Evolutionary conservation across 2,888 invertebrate species (phyloP).

Genomic region (Drosophila ezoana): DNA sequence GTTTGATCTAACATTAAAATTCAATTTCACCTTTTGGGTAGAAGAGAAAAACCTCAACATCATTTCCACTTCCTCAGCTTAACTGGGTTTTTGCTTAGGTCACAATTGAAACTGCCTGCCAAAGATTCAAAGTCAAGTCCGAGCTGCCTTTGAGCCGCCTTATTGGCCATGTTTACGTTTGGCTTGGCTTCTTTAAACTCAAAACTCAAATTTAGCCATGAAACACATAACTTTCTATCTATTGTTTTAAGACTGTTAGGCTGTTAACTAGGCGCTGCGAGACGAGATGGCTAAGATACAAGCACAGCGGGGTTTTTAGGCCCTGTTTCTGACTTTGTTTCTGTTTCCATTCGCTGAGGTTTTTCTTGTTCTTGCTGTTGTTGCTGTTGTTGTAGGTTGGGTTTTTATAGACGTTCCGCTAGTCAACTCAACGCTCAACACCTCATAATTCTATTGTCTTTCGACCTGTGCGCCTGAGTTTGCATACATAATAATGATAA

Average conservation of each 20-base stretch:
- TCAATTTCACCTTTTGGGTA: conserved; percentile 51
- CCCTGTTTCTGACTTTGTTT: conserved; percentile 38
- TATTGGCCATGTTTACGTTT: conserved; percentile 50
- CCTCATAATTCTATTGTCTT: conserved; percentile 81
- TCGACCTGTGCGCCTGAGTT: conserved; percentile 37
- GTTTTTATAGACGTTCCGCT: conserved; percentile 69
- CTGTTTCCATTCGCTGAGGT: conserved; percentile 8
- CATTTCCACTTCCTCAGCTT: conserved; percentile 48
- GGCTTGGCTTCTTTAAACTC: conserved; percentile 36
- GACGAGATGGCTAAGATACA: conserved; percentile 8
- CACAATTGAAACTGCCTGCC: conserved; percentile 20
- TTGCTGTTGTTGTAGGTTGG: background rate
- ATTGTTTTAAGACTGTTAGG: conserved; percentile 53
- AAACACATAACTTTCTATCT: conserved; percentile 72
- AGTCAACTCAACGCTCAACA: conserved; percentile 74
- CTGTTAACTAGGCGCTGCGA: conserved; percentile 24
- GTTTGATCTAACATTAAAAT: conserved; percentile 57
- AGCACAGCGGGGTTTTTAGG: conserved; percentile 25
- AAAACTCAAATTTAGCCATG: conserved; percentile 42
- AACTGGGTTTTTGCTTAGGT: conserved; percentile 20
- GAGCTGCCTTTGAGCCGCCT: conserved; percentile 45
- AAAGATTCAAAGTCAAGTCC: conserved; percentile 7
- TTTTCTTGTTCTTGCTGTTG: conserved; percentile 6
- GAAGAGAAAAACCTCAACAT: conserved; percentile 37
- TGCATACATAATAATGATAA: conserved; percentile 74